Evolutionary conservation across 2,113 vertebrate species (phyloP).

Genomic region (Poeciliopsis prolifica): DNA sequence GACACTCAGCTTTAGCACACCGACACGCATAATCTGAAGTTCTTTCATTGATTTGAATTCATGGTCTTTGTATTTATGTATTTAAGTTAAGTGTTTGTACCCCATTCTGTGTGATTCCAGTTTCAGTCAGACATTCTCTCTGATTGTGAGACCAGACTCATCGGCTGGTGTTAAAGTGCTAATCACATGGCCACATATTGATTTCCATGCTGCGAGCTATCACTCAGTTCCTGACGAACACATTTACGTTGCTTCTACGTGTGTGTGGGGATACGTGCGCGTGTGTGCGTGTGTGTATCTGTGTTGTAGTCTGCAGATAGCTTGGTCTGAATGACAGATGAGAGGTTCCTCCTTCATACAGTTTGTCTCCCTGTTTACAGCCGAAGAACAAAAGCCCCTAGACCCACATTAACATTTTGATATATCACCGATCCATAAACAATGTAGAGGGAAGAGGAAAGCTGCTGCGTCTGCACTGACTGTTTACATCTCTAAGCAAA

Average conservation of each 20-base stretch:
- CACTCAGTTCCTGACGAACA: conserved; percentile 16
- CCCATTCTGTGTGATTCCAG: neutral
- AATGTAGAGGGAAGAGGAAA: conserved; percentile 34
- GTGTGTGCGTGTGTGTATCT: conserved; percentile 29
- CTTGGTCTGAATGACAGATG: conserved; percentile 45
- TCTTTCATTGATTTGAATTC: neutral
- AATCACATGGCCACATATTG: conserved; percentile 40
- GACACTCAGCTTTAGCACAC: conserved; percentile 19
- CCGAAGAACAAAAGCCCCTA: conserved; percentile 56
- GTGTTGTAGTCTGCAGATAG: conserved; percentile 25
- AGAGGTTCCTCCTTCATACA: conserved; percentile 15
- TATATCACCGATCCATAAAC: conserved; percentile 46
- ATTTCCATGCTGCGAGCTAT: conserved; percentile 61
- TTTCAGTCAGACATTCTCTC: conserved; percentile 23
- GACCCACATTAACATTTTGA: conserved; percentile 70
- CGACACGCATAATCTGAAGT: neutral
- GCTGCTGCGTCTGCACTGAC: conserved; percentile 45
- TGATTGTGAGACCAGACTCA: conserved; percentile 18
- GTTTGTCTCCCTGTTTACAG: conserved; percentile 58
- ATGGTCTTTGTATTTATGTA: neutral
- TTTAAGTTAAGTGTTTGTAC: neutral
- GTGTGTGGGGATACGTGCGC: neutral
- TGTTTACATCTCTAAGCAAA: conserved; percentile 41
- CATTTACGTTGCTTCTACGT: conserved; percentile 50
- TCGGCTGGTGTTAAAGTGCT: conserved; percentile 35